phyloP scores from a whole-genome alignment of 2,888 invertebrate species.

The Branchellion lobata region DNA sequence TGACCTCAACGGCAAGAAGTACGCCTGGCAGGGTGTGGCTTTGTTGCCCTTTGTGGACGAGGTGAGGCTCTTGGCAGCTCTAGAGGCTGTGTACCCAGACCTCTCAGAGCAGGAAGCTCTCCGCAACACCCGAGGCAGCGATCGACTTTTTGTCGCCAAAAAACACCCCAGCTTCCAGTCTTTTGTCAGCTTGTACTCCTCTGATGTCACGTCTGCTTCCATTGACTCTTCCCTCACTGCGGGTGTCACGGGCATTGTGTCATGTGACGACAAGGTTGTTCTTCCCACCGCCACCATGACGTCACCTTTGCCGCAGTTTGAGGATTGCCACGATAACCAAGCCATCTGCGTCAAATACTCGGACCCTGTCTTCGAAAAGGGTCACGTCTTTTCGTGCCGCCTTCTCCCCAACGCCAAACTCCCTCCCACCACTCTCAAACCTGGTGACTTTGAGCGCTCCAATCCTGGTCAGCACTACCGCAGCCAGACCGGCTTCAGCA shows the following conservation, averaged over 20 bases:
- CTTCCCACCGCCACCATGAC: constrained; percentile 57
- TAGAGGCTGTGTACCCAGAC: constrained; percentile 76
- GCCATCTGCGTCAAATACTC: constrained; percentile 70
- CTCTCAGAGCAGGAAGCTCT: constrained; percentile 81
- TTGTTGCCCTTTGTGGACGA: constrained; percentile 97
- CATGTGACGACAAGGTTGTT: constrained; percentile 72
- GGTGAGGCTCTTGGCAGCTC: constrained; percentile 75
- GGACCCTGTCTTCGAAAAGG: constrained; percentile 76
- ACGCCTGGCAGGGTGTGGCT: constrained; percentile 96
- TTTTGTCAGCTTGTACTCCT: constrained; percentile 72
- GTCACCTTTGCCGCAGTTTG: constrained; percentile 55
- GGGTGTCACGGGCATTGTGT: constrained; percentile 80
- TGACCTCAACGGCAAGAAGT: constrained; percentile 97
- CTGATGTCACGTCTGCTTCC: constrained; percentile 60
- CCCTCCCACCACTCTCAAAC: constrained; percentile 17
- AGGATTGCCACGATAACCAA: constrained; percentile 55
- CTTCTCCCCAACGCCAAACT: constrained; percentile 65
- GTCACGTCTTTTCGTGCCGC: constrained; percentile 77
- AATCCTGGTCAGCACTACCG: background rate
- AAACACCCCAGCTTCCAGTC: constrained; percentile 73
- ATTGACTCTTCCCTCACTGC: constrained; percentile 72
- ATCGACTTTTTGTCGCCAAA: constrained; percentile 80
- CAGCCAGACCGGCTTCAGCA: constrained; percentile 2
- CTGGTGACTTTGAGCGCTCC: background rate
- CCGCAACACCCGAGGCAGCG: constrained; percentile 79